Evolutionary conservation across 1,140 invertebrate genomes (phyloP).

Genomic region (Drosophila sturtevanti): DNA sequence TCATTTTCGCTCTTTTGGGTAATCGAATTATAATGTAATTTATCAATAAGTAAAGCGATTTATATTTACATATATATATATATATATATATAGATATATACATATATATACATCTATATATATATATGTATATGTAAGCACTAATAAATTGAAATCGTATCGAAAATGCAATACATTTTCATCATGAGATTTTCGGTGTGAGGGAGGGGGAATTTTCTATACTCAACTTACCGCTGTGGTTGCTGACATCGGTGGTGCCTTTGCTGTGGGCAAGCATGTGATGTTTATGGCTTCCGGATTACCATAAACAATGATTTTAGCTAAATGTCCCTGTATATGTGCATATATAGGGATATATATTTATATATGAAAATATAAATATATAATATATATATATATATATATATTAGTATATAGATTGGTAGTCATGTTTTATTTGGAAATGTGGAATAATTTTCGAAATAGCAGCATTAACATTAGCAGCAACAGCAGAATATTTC

Average conservation of each 20-base stretch:
- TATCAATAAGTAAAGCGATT: conserved; percentile 35
- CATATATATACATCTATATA: neutral
- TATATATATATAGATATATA: neutral
- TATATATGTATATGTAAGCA: conserved; percentile 40
- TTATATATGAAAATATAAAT: conserved; percentile 21
- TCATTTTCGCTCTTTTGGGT: conserved; percentile 34
- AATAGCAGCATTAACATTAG: conserved; percentile 40
- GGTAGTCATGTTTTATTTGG: conserved; percentile 31
- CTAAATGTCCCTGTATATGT: conserved; percentile 71
- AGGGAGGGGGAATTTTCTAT: neutral
- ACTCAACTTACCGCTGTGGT: conserved; percentile 66
- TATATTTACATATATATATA: neutral
- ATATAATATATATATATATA: conserved; percentile 40
- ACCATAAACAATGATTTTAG: conserved; percentile 74
- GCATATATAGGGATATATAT: conserved; percentile 51
- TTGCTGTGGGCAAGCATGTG: conserved; percentile 63
- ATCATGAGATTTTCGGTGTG: conserved; percentile 26
- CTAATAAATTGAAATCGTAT: conserved; percentile 59
- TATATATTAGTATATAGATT: conserved; percentile 13
- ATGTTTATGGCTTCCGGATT: conserved; percentile 68
- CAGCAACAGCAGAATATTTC: conserved; percentile 15
- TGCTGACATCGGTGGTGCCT: conserved; percentile 42
- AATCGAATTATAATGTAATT: conserved; percentile 59
- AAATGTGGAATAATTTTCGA: conserved; percentile 60
- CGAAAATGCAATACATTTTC: conserved; percentile 30